Conservation (phyloP, 2,113 vertebrate genomes). For the Cebidichthys violaceus region DNA sequence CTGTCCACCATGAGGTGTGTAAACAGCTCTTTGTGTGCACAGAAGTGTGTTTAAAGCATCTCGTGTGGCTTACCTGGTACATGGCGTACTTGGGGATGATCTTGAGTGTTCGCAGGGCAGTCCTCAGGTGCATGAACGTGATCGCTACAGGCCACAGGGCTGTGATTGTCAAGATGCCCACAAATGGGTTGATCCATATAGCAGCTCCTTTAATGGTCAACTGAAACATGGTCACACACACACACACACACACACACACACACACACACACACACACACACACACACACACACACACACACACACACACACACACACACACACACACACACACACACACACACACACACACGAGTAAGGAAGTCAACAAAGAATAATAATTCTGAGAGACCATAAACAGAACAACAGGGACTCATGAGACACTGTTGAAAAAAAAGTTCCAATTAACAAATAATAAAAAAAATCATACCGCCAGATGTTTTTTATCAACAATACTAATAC, state of each 20-base stretch:
- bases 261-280: neutral
- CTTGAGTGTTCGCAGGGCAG: slow-evolving; percentile 82
- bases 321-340: neutral
- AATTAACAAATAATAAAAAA: too few relatives aligned
- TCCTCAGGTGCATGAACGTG: slow-evolving; percentile 86
- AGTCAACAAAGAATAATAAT: neutral
- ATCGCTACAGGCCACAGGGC: slow-evolving; percentile 90
- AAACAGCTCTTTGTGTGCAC: slow-evolving; percentile 14
- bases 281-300: neutral
- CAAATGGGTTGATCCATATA: slow-evolving; percentile 86
- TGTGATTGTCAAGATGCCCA: slow-evolving; percentile 87
- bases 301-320: neutral
- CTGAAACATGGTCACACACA: slow-evolving; percentile 66
- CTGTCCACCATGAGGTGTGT: neutral
- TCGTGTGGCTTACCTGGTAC: slow-evolving; percentile 85
- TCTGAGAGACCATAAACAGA: neutral
- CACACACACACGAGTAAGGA: neutral
- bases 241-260: neutral
- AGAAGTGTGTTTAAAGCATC: neutral
- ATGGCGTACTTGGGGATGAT: slow-evolving; percentile 90
- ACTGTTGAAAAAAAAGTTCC: neutral
- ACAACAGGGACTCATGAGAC: neutral
- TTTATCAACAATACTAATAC: neutral
- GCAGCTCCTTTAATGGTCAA: slow-evolving; percentile 76
- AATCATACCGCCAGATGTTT: neutral